Base-by-base conservation (phyloP, 2,797 vertebrate genomes). In the Danio kyathit region DNA sequence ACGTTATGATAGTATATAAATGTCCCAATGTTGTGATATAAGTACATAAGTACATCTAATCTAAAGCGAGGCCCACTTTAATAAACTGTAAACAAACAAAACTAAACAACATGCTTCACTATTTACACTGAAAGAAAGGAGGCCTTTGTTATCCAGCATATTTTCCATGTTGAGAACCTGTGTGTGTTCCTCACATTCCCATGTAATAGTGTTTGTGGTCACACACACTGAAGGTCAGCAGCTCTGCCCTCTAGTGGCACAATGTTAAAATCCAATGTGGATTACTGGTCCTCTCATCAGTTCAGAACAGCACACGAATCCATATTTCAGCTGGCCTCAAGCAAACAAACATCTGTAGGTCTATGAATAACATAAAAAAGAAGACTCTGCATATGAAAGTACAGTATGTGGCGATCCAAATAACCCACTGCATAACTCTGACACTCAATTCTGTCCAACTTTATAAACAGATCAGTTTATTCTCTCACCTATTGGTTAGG, bases 201-300 rank as follows among this genome's bases (percentile, higher is more conserved):
- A 74, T 85, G 79, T 86, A 79, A 81, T 76, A 72, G 77, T 80
- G 76, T 48, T 70, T 52, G 13, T 41, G 40, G 51, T 73, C 29
- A 19, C 57, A 19, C 57, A 48, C 38, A 71, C 61, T 56, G 13
- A 63, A 71, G 85, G 76, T 84, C 79, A 80, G 48, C 76, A 86
- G 84, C 52, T 82, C 85, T 89, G 91, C 92, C 92, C 87, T 87
- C 92, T 89, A 86, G 92, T 94, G 93, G 91, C 17, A 69, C 74
- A 57, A 84, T 11, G 6, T 19, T 7, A 9, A 60, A 13, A 69
- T 38, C 19, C 29, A 6, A 38, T 67, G 21, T 57, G 41, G 54
- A 76, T 19, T 29, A 51, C 71, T n/a, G 19, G 12, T 80, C 21
- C 5, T 69, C 48, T 44, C 40, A n/a, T 29, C 13, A 57, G 52